Percentiles rank a stretch among this genome's conserved stretches.
These are phyloP conservation scores for Atlantisia rogersi DNA, from an alignment of 2,113 vertebrate species.

Conservation along the genomic window DNA sequence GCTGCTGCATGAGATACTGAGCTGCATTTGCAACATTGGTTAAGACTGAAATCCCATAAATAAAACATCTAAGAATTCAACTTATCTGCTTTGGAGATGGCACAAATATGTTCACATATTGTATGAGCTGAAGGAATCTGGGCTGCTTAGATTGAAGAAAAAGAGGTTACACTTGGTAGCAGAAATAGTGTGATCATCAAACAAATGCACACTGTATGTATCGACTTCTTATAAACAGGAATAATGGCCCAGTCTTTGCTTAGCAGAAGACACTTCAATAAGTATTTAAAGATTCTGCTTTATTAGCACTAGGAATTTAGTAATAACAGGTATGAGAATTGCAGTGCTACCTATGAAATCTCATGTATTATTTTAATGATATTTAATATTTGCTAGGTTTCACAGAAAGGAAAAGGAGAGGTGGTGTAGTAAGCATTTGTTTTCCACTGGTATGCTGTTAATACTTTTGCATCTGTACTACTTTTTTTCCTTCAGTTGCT, in stretches of 20 bases:
- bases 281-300: background rate
- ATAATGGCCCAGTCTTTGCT: background rate
- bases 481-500: background rate
- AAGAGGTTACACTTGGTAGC: background rate
- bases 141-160: background rate
- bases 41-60: constrained; percentile 14
- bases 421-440: background rate
- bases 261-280: background rate
- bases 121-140: background rate
- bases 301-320: background rate
- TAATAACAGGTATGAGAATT: background rate
- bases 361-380: background rate
- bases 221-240: background rate
- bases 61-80: constrained; percentile 33
- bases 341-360: background rate
- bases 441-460: background rate
- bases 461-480: background rate
- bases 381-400: background rate
- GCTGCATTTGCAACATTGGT: constrained; percentile 25
- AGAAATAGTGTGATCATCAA: background rate
- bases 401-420: background rate
- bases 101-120: background rate
- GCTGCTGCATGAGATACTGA: background rate
- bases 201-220: background rate
- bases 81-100: background rate